Evolutionary conservation across 1,140 invertebrate genomes (phyloP).

Genomic region (Nephotettix cincticeps): DNA sequence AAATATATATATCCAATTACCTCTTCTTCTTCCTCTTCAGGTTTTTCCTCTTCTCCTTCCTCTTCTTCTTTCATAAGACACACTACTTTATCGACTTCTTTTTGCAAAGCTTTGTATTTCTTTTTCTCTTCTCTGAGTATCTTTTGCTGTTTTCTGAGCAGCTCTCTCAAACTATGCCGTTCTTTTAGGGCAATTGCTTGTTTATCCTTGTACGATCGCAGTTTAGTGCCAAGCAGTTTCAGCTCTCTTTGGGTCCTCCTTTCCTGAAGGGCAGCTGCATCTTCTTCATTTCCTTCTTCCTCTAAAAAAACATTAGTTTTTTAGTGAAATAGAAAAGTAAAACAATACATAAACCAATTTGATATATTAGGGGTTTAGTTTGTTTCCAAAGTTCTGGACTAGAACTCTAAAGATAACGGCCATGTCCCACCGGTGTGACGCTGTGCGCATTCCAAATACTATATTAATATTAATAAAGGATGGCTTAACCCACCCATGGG

Average conservation of each 20-base stretch:
- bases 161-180: constrained; percentile 69
- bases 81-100: constrained; percentile 88
- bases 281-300: constrained; percentile 68
- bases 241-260: constrained; percentile 66
- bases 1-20: background rate
- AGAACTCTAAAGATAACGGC: no score
- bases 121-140: constrained; percentile 58
- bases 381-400: no score
- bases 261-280: constrained; percentile 66
- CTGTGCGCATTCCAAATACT: no score
- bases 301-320: no score
- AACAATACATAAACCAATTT: no score
- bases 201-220: constrained; percentile 76
- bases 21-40: constrained; percentile 54
- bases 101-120: constrained; percentile 61
- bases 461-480: no score
- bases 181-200: constrained; percentile 75
- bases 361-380: no score
- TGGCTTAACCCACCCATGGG: no score
- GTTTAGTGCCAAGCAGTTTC: constrained; percentile 71
- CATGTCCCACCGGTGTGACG: no score
- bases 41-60: constrained; percentile 62
- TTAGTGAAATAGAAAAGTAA: no score
- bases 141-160: constrained; percentile 76
- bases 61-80: constrained; percentile 75